Conservation (phyloP, 2,888 invertebrate genomes). For the Dendrolimus houi region DNA sequence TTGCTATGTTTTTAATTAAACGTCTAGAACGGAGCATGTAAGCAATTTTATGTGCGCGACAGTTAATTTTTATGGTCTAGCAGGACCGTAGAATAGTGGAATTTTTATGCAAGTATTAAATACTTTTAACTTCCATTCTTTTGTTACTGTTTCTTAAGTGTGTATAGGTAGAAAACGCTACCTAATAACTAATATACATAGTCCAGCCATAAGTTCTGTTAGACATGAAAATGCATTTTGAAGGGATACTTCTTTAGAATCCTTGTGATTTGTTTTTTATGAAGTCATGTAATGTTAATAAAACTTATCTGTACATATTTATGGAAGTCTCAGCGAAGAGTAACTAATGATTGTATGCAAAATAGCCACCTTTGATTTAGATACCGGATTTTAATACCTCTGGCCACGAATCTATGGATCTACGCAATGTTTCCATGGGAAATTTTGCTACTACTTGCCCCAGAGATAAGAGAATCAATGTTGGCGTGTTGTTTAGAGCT, state of each 20-base stretch:
- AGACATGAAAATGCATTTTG: not conserved
- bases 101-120: not conserved
- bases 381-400: no score
- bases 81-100: not conserved
- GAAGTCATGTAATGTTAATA: not conserved
- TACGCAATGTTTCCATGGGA: no score
- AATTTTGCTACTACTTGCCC: no score
- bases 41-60: not conserved
- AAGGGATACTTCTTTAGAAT: not conserved
- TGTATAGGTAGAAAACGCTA: not conserved
- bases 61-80: not conserved
- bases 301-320: no score
- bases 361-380: no score
- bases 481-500: no score
- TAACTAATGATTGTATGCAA: no score
- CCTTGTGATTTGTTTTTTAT: not conserved
- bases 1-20: constrained; percentile 18
- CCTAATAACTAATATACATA: no score
- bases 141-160: not conserved
- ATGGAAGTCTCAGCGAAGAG: no score
- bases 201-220: not conserved
- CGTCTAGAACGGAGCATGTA: constrained; percentile 10
- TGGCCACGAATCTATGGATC: no score
- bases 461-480: no score
- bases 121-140: no score